Evolutionary conservation across 2,797 vertebrate species (phyloP).

Genomic region (Moxostoma hubbsi): DNA sequence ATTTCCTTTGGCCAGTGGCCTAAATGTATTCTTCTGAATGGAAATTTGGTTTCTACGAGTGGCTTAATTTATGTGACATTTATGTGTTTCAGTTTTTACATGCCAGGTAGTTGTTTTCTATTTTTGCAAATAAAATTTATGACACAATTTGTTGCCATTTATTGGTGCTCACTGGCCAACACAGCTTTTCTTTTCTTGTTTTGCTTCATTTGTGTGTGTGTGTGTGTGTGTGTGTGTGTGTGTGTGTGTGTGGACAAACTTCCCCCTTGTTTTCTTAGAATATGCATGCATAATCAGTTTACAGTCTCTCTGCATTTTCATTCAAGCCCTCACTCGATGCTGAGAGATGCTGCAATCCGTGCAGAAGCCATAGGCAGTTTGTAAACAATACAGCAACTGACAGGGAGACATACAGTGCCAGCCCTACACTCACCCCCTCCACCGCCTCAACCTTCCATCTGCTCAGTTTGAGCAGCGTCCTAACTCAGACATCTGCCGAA

Average conservation of each 20-base stretch:
- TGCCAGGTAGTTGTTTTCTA: not conserved
- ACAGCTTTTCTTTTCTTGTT: not conserved
- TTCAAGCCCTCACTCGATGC: constrained; percentile 32
- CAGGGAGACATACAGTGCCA: constrained; percentile 65
- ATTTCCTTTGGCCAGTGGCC: not conserved
- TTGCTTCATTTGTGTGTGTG: not conserved
- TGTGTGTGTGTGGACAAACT: not conserved
- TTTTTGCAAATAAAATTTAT: constrained; percentile 10
- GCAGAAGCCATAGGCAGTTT: constrained; percentile 40
- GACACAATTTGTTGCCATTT: not conserved
- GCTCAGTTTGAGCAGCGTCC: constrained; percentile 67
- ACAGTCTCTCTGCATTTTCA: constrained; percentile 29
- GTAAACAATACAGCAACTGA: constrained; percentile 69
- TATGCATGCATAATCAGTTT: not conserved
- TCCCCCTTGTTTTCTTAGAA: not conserved
- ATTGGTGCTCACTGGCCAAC: not conserved
- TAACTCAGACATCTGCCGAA: constrained; percentile 76
- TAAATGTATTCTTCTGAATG: not conserved
- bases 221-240: too few species aligned
- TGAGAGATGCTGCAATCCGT: constrained; percentile 65
- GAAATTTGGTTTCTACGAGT: not conserved
- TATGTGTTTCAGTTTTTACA: not conserved
- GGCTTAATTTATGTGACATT: not conserved
- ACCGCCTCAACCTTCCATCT: constrained; percentile 66
- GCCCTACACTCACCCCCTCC: constrained; percentile 58